A percentile compares a stretch with the other conserved stretches of the same genome.
These are phyloP conservation scores for Drosophila cognata DNA, from an alignment of 2,888 invertebrate species.

Conservation along the genomic window DNA sequence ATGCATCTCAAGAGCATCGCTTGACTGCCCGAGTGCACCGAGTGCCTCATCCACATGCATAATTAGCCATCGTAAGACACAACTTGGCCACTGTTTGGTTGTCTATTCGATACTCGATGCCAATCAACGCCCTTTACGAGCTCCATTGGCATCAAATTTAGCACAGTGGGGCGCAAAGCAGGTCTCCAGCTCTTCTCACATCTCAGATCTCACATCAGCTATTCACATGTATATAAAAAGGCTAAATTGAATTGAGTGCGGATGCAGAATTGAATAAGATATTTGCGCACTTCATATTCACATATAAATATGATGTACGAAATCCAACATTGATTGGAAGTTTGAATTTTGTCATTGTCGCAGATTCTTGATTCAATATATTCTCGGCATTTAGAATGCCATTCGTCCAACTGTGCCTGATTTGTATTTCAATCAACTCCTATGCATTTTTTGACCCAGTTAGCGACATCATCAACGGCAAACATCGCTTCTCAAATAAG, in stretches of 20 bases:
- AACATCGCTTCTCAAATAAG: slow-evolving; percentile 29
- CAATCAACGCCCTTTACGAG: slow-evolving; percentile 33
- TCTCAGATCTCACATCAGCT: neutral
- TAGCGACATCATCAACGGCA: slow-evolving; percentile 36
- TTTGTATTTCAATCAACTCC: slow-evolving; percentile 38
- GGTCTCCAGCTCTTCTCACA: neutral
- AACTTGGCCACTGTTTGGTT: slow-evolving; percentile 15
- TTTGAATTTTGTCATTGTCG: neutral
- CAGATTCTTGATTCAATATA: neutral
- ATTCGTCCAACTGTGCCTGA: slow-evolving; percentile 54
- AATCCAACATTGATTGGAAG: neutral
- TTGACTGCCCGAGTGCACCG: slow-evolving; percentile 43
- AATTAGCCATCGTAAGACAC: slow-evolving; percentile 26
- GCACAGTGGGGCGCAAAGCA: slow-evolving; percentile 31
- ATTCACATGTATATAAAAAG: neutral
- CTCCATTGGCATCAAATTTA: slow-evolving; percentile 2
- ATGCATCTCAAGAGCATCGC: slow-evolving; percentile 54
- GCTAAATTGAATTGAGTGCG: neutral
- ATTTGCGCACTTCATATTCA: neutral
- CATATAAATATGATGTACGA: neutral
- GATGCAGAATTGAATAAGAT: neutral
- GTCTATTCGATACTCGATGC: slow-evolving; percentile 31
- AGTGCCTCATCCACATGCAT: slow-evolving; percentile 50
- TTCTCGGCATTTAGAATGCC: neutral
- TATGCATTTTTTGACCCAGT: slow-evolving; percentile 70